Evolutionary conservation across 2,797 vertebrate genomes (phyloP), one percentile per base, ranked within the genome.

Genomic region (Gadopsis bispinosus): DNA sequence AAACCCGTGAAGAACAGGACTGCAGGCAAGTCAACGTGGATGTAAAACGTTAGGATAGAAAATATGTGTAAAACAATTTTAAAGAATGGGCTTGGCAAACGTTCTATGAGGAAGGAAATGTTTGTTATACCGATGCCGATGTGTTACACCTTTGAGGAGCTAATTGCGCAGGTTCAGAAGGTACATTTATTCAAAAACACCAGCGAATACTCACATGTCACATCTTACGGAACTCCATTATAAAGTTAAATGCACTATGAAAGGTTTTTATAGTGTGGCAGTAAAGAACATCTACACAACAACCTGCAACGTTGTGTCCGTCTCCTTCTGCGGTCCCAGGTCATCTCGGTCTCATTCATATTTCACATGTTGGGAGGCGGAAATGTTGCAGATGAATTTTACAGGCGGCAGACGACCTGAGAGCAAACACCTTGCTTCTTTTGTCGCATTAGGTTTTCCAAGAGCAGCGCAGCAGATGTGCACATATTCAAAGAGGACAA

Each of bases 281-380:
- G 11, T 39, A 31, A 67, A 72, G 22, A 31, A 1, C 12, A 22
- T 6, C 16, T 22, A 19, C 51, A 76, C 58, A 26, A 76, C 68
- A 51, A 22, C n/a, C 68, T 62, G 59, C 39, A 5, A 43, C 35
- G 51, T 5, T 50, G 41, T 63, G 58, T 69, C 29, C 35, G 33
- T 58, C 39, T 51, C 41, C 47, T 29, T 45, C 50, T 51, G 17
- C 72, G 83, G 69, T 69, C 79, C 39, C 79, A 81, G 83, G 86
- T 87, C 84, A 84, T 81, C 45, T 69, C 1, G 8, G 70, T n/a
- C 69, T 84, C 73, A 83, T 91, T 76, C 86, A 93, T 92, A 87
- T 91, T 91, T 91, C 69, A 90, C 86, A 48, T 71, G 77, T 33
- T 70, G 59, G 48, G 66, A 73, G 74, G 73, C 60, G 66, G 88